Evolutionary conservation across 2,888 invertebrate species (phyloP), one percentile per base, ranked within the genome.

Genomic region (Netelia virgata): DNA sequence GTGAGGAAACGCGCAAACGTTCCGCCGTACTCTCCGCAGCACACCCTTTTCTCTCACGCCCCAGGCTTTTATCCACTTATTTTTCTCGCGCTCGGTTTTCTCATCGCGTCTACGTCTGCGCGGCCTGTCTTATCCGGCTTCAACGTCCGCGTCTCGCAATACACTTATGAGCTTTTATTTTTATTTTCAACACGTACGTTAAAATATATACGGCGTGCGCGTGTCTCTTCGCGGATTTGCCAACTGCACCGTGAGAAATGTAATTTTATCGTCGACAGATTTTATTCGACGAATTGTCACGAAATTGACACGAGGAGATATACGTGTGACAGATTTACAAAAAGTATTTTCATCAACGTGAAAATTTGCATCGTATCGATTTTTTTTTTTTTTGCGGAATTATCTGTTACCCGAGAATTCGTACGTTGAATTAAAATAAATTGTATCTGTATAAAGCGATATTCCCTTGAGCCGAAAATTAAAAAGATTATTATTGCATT

Each of bases 11-110:
- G 75, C 61, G 59, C 53, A 41, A 66, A 66, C 76, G 57, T 76
- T 76, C 73, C 72, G 59, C 68, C 16, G 57, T 64, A 57, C 53
- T 78, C 63, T 50, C 16, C 11, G 50, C 61, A 36, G 57, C 41
- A n/a, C 59, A 53, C 66, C 75, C 68, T 77, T 73, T 80, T 64
- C 74, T 6, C 76, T 70, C 43, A 53, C 18, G 64, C 68, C 55
- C 76, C 61, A 82, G 69, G 84, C 86, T 86, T 80, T 86, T 75
- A 83, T 79, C 79, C 79, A 79, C 83, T 83, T 83, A 79, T 83
- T 75, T 83, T 75, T 72, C 69, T 78, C 78, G 11, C 41, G 16
- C 61, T 43, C 61, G 36, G 14, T 70, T 76, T 64, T 57, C 47
- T 76, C 43, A 64, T 23, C 14, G 9, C 16, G 5, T 57, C 20